Base-by-base conservation (phyloP, 2,888 invertebrate genomes). In the Adelphocoris suturalis region DNA sequence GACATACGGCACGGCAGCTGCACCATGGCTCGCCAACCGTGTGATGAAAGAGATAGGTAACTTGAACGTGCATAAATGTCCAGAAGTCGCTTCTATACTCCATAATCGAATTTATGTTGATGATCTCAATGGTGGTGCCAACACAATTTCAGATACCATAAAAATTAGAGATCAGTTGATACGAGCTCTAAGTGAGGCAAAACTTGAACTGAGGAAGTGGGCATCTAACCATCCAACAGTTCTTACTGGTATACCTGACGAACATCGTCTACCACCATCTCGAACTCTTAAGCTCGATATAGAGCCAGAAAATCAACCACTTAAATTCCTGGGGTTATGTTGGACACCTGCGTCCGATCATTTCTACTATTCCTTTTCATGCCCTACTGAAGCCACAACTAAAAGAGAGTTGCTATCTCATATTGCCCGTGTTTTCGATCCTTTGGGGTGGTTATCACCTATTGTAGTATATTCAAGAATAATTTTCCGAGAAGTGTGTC, bases 21-120 rank as follows among this genome's bases (percentile, higher is more conserved):
- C 78, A 2, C 52, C 80, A 16, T 28, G n/a, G 23, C n/a, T 37
- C n/a, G 86, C 95, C 93, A 4, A 94, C 94, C 93, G 94, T 94
- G 81, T 93, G 92, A 86, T 92, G 93, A 86, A 92, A 92, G 61
- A n/a, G 9, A 61, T 61, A n/a, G 61, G 61, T 61, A n/a, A 61
- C 9, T n/a, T 19, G 2, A 61, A 61, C 61, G 19, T 19, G 61
- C 61, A 61, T 16, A 61, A n/a, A 3, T n/a, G n/a, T 9, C 61
- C 61, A n/a, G 61, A 61, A 19, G 16, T 61, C 19, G 61, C 61
- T 19, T 61, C 61, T 61, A 61, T 61, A 61, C n/a, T 61, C 61
- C 61, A 61, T n/a, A 61, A 61, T 19, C 61, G n/a, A 61, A n/a
- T 9, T n/a, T 61, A 61, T 19, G 61, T 61, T 19, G 61, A 61